Base-by-base conservation (phyloP, 2,113 vertebrate genomes). In the Antennarius striatus region DNA sequence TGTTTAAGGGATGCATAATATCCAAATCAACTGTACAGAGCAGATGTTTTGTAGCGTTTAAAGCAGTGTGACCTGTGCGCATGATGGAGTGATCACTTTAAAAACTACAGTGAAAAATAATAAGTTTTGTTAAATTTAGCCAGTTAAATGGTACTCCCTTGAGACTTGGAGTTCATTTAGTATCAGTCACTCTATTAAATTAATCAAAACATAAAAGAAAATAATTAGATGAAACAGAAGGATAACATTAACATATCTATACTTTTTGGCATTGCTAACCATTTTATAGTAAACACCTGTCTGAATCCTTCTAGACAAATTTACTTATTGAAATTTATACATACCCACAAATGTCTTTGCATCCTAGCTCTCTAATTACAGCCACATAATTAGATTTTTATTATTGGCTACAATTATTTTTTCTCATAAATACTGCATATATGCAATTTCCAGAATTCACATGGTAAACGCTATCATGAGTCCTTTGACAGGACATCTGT, bases 1-100 rank as follows among this genome's bases (percentile, higher is more conserved):
- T 42, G 51, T 57, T 56, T 15, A 57, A 54, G 52, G 49, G 46
- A 58, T 50, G 56, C 48, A 76, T 52, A 56, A 53, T 46, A 28
- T 71, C 45, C 30, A 42, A 74, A 77, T 42, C 68, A 69, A 66
- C 71, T 82, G 40, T 73, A 81, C 28, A 62, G 56, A 72, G 71
- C 42, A 28, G 17, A 53, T 42, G 16, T 70, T 40, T 28, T 56
- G 40, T 49, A 57, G 56, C 74, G 28, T n/a, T 62, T 15, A 81
- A 17, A 75, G 45, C 64, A 56, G 63, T 71, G 55, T 53, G 36
- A 22, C 22, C 22, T 46, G 57, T n/a, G 54, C 64, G 60, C 66
- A 77, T 73, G 75, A 54, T 69, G 50, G 42, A 43, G 62, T 3
- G 3, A 50, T 55, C 42, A 42, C 51, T 32, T 75, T 63, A 58